Evolutionary conservation across 2,797 vertebrate species (phyloP), one percentile per base, ranked within the genome.

Genomic region (Podarcis siculus): DNA sequence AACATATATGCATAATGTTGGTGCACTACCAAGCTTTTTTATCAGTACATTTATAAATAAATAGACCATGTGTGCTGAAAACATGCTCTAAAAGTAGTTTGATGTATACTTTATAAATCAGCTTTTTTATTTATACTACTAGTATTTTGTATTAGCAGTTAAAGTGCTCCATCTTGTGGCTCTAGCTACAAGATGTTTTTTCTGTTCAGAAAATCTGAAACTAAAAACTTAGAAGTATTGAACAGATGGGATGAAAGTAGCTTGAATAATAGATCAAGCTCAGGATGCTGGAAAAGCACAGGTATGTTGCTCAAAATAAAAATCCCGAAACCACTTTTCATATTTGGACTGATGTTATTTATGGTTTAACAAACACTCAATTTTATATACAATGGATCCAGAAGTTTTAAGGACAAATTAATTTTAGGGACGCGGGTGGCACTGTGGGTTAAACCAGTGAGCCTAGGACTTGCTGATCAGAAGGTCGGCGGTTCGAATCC

Each of bases 91-190:
- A 55, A 55, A 55, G 49, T 7, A 64, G 61, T 23, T 64, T 64
- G 17, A 64, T 5, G 5, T 64, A 64, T 64, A 64, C 21, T 23
- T 3, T 15, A 55, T 64, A 64, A 64, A 64, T 55, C 13, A 23
- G 61, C 7, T 64, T 61, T 61, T 23, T 64, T 19, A 64, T 64
- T 64, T 64, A 64, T 71, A 67, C 84, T 77, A 49, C 76, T 67
- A 3, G 10, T 91, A 32, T 86, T 91, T 82, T 0, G 61, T 88
- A 83, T 42, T 90, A 91, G 66, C 64, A 81, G 89, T 90, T 92
- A 86, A 91, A 95, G 89, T 93, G 93, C 93, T 93, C 93, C 94
- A 95, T 87, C 95, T 94, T 94, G 0, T 23, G 92, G 92, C 69
- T 85, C 84, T 90, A 89, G 19, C 8, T 89, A 80, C 84, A 90